Evolutionary conservation across 2,113 vertebrate genomes (phyloP), one percentile per base, ranked within the genome.

Genomic region (Corythornis cristatus): DNA sequence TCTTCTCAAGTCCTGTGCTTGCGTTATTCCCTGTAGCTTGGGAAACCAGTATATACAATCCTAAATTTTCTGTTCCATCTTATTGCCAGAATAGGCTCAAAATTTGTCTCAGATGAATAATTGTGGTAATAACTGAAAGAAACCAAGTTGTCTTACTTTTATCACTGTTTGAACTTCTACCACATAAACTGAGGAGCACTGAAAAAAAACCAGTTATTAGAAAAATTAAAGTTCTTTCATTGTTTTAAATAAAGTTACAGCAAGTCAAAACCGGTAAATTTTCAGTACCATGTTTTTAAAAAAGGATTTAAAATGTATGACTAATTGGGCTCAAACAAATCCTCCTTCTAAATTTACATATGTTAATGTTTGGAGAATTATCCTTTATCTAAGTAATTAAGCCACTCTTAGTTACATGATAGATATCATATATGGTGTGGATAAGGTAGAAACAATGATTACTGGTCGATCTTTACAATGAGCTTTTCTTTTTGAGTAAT

Each of bases 371-470:
- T 90, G 62, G 51, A 85, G 42, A 89, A 79, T 76, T 76, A 89
- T 56, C 29, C 40, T 88, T 88, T 54, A 79, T 74, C 73, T 83
- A n/a, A 72, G 53, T 71, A 88, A 94, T 93, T 86, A 81, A 46
- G 62, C 42, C 57, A 53, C 58, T 21, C 45, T 84, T 60, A 78
- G 23, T 60, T 79, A 84, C 70, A 28, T 3, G 50, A 81, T 68
- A 48, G 22, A 8, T 35, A 81, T 67, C 61, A 45, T 21, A 35
- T 19, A 74, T 1, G 0, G 18, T 33, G 40, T 15, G 4, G 74
- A 50, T 84, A 86, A 88, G 53, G 80, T 48, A 61, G 65, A 93
- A 77, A 75, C 9, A 35, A 23, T 13, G 73, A 90, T 76, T 71
- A 35, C 20, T 17, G 43, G 86, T 77, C 29, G 20, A 21, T 86